Evolutionary conservation across 2,888 invertebrate species (phyloP).

Genomic region (Plemyria rubiginata): DNA sequence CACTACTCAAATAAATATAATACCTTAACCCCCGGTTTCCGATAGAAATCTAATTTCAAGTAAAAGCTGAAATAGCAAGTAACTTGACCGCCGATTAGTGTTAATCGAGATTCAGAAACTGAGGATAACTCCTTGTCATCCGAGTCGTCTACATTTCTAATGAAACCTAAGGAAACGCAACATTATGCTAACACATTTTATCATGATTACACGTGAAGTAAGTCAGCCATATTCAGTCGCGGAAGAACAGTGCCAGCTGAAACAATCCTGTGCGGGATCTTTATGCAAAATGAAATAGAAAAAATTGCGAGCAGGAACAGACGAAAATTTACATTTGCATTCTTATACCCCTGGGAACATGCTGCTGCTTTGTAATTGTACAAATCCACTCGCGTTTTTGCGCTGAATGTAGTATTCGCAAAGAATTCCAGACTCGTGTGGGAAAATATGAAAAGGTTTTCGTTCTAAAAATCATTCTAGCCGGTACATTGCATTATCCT

Average conservation of each 20-base stretch:
- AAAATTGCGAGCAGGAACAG: conserved; percentile 33
- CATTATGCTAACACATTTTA: not conserved
- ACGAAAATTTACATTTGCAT: conserved; percentile 42
- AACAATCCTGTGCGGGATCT: conserved; percentile 24
- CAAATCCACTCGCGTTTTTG: conserved; percentile 31
- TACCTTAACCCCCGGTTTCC: too few species aligned
- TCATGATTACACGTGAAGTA: not conserved
- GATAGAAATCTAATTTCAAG: too few species aligned
- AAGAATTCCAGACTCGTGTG: conserved; percentile 20
- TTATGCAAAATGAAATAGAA: conserved; percentile 37
- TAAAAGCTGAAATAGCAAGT: too few species aligned
- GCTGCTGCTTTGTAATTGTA: conserved; percentile 37
- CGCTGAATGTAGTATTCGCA: conserved; percentile 16
- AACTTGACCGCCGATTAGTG: too few species aligned
- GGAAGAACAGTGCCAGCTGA: conserved; percentile 15
- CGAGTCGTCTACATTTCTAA: not conserved
- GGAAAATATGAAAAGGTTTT: conserved; percentile 14
- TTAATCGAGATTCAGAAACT: too few species aligned
- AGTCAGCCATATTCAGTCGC: conserved; percentile 6
- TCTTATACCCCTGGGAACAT: conserved; percentile 25
- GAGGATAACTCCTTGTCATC: not conserved
- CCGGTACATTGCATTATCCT: not conserved
- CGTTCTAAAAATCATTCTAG: not conserved
- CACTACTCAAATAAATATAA: too few species aligned
- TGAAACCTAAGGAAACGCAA: not conserved